phyloP scores from a whole-genome alignment of 2,888 invertebrate species.

The Carpatolechia fugitivella region DNA sequence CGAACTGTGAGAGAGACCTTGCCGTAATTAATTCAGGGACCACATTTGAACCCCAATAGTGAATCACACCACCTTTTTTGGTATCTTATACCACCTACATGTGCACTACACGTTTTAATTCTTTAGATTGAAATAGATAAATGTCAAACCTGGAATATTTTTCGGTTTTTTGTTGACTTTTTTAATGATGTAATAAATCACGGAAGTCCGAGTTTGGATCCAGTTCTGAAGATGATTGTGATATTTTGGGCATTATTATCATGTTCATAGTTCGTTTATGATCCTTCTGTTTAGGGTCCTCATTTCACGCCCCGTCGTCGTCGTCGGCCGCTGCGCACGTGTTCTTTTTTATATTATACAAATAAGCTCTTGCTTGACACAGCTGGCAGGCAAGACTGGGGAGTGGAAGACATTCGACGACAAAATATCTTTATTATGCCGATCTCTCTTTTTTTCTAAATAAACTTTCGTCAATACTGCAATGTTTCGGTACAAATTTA shows the following conservation, averaged over 20 bases:
- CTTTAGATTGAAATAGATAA: too few species aligned
- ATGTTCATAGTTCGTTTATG: neutral
- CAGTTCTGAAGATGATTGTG: too few species aligned
- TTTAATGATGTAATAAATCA: neutral
- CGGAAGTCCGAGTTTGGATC: too few species aligned
- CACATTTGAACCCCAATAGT: constrained; percentile 47
- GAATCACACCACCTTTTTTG: constrained; percentile 55
- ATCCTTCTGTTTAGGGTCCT: neutral
- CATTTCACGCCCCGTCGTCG: constrained; percentile 16
- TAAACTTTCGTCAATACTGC: too few species aligned
- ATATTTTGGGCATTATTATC: neutral
- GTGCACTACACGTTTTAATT: too few species aligned
- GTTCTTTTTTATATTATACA: constrained; percentile 42
- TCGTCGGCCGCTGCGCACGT: constrained; percentile 30
- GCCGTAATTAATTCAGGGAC: constrained; percentile 53
- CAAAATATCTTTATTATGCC: neutral
- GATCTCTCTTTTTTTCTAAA: too few species aligned
- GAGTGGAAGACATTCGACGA: neutral
- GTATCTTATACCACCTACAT: constrained; percentile 24
- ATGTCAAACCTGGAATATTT: too few species aligned
- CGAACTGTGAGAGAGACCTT: constrained; percentile 67
- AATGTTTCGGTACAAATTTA: neutral
- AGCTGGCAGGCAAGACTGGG: constrained; percentile 34
- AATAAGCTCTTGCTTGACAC: constrained; percentile 49
- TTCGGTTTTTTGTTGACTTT: neutral